phyloP scores from a whole-genome alignment of 2,888 invertebrate genomes.

The Allophyes oxyacanthae region DNA sequence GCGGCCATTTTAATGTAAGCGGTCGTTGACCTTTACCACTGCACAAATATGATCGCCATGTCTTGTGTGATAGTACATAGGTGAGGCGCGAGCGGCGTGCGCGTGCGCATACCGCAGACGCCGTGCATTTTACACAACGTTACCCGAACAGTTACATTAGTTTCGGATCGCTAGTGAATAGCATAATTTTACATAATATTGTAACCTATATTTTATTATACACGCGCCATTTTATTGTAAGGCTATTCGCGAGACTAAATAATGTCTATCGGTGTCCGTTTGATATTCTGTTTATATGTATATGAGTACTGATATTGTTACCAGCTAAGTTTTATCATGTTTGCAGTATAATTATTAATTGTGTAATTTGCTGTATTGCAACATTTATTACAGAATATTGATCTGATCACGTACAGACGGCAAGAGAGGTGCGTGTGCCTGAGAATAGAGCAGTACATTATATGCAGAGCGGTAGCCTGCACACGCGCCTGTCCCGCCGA shows the following conservation, averaged over 20 bases:
- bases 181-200: slow-evolving; percentile 76
- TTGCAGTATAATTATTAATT: not conserved
- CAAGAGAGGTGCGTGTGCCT: too few species aligned
- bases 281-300: slow-evolving; percentile 30
- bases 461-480: too few species aligned
- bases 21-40: slow-evolving; percentile 62
- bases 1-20: slow-evolving; percentile 69
- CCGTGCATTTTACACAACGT: slow-evolving; percentile 76
- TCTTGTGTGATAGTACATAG: slow-evolving; percentile 4
- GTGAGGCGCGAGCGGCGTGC: slow-evolving; percentile 30
- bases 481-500: not conserved
- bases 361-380: not conserved
- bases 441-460: not conserved
- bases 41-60: slow-evolving; percentile 40
- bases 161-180: slow-evolving; percentile 83
- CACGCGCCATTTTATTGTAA: slow-evolving; percentile 70
- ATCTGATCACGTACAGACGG: not conserved
- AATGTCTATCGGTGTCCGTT: not conserved
- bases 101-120: slow-evolving; percentile 61
- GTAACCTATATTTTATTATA: slow-evolving; percentile 70
- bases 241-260: slow-evolving; percentile 40
- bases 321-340: slow-evolving; percentile 32
- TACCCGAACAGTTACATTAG: slow-evolving; percentile 82
- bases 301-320: slow-evolving; percentile 46
- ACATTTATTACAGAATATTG: not conserved